These are phyloP conservation scores for Heliconius sara DNA, from an alignment of 2,888 invertebrate species.

Conservation along the genomic window DNA sequence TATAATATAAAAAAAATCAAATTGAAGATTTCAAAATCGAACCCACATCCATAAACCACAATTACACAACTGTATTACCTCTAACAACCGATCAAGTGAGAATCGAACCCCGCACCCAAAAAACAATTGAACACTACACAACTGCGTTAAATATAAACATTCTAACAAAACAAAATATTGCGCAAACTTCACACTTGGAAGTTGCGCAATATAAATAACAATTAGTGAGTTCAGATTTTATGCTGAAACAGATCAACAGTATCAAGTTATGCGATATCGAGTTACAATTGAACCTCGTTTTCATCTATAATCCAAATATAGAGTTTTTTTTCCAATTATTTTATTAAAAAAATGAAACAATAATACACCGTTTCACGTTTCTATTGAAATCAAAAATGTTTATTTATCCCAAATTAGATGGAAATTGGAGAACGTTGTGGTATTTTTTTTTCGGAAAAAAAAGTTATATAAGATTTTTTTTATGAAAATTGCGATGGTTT, in stretches of 20 bases:
- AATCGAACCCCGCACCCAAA: not conserved
- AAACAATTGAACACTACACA: not conserved
- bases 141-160: not conserved
- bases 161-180: not conserved
- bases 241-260: not conserved
- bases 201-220: not conserved
- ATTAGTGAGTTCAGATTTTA: not conserved
- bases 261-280: not conserved
- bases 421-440: not conserved
- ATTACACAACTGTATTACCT: not conserved
- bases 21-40: not conserved
- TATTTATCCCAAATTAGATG: not conserved
- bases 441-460: too few species aligned
- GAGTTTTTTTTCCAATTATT: not conserved
- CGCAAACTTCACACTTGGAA: not conserved
- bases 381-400: not conserved
- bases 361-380: not conserved
- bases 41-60: not conserved
- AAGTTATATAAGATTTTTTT: too few species aligned
- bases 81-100: not conserved
- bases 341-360: not conserved
- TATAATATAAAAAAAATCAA: too few species aligned
- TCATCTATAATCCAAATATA: constrained; percentile 4
- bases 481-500: too few species aligned
- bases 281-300: not conserved